A percentile compares a stretch with the other conserved stretches of the same genome.
phyloP scores from a whole-genome alignment of 1,140 invertebrate species.

The Drosophila melanica region DNA sequence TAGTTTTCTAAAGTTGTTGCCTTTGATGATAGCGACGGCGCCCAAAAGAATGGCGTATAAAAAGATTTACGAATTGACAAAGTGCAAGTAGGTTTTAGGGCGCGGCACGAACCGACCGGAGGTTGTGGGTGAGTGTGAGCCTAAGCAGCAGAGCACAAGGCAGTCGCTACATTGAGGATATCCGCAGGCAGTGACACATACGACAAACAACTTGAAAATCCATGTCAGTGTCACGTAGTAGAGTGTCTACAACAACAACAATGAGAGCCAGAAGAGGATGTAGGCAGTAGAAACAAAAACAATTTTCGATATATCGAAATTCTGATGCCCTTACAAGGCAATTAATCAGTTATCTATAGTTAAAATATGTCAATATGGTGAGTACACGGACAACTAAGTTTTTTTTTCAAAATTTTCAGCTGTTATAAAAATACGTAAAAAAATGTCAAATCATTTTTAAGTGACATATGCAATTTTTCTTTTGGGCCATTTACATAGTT shows the following conservation, averaged over 20 bases:
- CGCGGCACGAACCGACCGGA: constrained; percentile 20
- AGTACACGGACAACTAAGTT: too few species aligned
- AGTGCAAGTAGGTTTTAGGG: constrained; percentile 68
- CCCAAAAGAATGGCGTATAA: constrained; percentile 64
- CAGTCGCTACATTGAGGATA: constrained; percentile 55
- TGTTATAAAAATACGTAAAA: too few species aligned
- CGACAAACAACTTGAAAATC: constrained; percentile 77
- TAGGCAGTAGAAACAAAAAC: constrained; percentile 18
- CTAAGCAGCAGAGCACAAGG: constrained; percentile 37
- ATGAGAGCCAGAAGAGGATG: constrained; percentile 14
- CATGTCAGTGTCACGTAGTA: constrained; percentile 80
- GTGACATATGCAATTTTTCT: too few species aligned
- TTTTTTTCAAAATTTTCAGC: too few species aligned
- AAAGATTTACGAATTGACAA: constrained; percentile 83
- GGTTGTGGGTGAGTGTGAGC: constrained; percentile 22
- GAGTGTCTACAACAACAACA: constrained; percentile 62
- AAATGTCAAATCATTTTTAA: too few species aligned
- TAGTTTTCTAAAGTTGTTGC: constrained; percentile 69
- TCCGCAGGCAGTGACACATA: constrained; percentile 59
- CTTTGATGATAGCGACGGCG: constrained; percentile 67
- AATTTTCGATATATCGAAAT: constrained; percentile 46
- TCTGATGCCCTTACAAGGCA: constrained; percentile 43
- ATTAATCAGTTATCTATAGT: neutral
- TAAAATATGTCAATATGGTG: too few species aligned
- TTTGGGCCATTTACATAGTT: too few species aligned